Percentiles rank a stretch among this genome's conserved stretches.
phyloP scores from a whole-genome alignment of 2,113 vertebrate genomes.

The Vireo altiloquus region DNA sequence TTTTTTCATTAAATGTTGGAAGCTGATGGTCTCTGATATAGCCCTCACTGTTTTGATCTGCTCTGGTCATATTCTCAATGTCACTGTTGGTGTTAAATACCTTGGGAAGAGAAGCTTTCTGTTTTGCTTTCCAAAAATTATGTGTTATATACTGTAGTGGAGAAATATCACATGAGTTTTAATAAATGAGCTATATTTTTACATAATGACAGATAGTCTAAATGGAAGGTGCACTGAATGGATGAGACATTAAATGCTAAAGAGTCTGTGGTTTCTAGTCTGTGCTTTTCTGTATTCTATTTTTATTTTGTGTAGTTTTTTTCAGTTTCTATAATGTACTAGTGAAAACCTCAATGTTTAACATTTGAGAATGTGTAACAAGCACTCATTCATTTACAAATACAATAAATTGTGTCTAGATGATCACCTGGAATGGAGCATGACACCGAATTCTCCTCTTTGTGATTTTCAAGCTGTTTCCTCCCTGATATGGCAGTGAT shows the following conservation, averaged over 20 bases:
- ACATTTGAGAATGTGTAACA: neutral
- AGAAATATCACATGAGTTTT: neutral
- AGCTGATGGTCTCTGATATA: neutral
- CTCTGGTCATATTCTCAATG: neutral
- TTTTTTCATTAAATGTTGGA: neutral
- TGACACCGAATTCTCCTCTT: neutral
- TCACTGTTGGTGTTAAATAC: neutral
- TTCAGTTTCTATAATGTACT: neutral
- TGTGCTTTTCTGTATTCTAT: neutral
- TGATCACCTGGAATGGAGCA: neutral
- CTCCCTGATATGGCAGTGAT: neutral
- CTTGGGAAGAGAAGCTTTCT: neutral
- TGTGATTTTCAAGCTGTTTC: neutral
- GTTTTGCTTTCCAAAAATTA: neutral
- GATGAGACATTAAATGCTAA: neutral
- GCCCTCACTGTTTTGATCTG: neutral
- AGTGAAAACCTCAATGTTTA: neutral
- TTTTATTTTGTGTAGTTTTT: neutral
- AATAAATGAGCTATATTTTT: neutral
- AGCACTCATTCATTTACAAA: neutral
- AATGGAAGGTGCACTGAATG: neutral
- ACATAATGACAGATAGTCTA: neutral
- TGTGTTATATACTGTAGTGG: neutral
- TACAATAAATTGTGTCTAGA: neutral
- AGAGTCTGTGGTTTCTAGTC: neutral